Evolutionary conservation across 64 coral and sea anemone species (phyloP), one percentile per base, ranked within the genome.

Genomic region (Pocillopora damicornis): DNA sequence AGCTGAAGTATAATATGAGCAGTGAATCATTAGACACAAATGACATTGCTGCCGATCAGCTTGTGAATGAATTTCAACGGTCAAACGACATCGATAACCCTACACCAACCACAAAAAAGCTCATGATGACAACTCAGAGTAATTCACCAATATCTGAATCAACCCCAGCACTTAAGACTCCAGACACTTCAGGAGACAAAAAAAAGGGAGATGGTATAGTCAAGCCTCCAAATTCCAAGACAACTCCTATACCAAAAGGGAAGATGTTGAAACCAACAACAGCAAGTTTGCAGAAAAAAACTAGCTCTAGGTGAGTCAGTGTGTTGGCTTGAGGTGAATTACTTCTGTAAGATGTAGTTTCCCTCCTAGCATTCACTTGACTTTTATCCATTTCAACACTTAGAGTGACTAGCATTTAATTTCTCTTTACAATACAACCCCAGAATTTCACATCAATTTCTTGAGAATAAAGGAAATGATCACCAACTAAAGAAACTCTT

Each of bases 1-100:
- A 97, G 36, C 74, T 97, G 62, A 87, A 90, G 62, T 97, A 87
- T 74, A 97, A 97, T 63, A 93, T 92, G 87, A 93, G 91, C 61
- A 78, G 66, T 36, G 88, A 93, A 37, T 79, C 82, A 51, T 66
- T 85, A 20, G 71, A 72, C 22, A 10, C 58, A 4, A 14, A 58
- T 23, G 35, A 85, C 56, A 12, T 85, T 23, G 18, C 11, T 1
- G 2, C 0, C 2, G 81, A 85, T 2, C 36, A 72, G 14, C 23
- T 73, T 58, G 45, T 18, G 22, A 13, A 71, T 25, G 15, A 18
- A 1, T 45, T 35, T 83, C 11, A 15, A 4, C 37, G 26, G 5
- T 76, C 86, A 35, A 88, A 88, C 37, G 6, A 60, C 0, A 13
- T 22, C 36, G 61, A 5, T 23, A 62, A 61, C 22, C 37, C 58